Evolutionary conservation across 2,888 invertebrate species (phyloP), one percentile per base, ranked within the genome.

Genomic region (Parapristionchus giblindavisi): DNA sequence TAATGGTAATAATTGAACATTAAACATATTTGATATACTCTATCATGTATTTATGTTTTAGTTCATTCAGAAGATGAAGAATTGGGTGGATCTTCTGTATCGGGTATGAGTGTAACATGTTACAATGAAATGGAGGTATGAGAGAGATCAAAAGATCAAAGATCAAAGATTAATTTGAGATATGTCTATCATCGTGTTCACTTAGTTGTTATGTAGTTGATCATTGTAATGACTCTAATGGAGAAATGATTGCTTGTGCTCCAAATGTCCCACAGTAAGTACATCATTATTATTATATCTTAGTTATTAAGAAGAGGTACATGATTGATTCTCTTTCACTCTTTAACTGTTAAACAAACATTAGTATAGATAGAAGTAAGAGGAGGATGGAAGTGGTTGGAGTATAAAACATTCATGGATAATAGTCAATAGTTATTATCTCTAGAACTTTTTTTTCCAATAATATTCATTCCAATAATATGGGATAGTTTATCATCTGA

Each of bases 201-300:
- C 79, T 81, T 79, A 79, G 77, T 38, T 83, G 83, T 70, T 83
- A 81, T 61, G 76, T 79, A 24, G 79, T 80, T 4, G 81, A 81
- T 38, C 61, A 79, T 32, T 83, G 83, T 78, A 83, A 83, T 75
- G 83, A 81, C 60, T 76, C 76, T 4, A 34, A 76, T 4, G 76
- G 75, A 0, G 78, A 78, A 52, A 72, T 80, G 78, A 77, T 78
- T 11, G 81, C 83, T 11, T 83, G 83, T 60, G 83, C 83, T 27
- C 83, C 83, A 4, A 80, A 81, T 54, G 43, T 80, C 0, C 51
- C 76, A 34, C 80, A 77, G 83, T 83, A 21, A 79, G 83, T 80
- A 68, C 2, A 5, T 17, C 17, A 21, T 36, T n/a, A 32, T 63
- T 29, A 34, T 63, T 36, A 63, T 63, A 14, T 56, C 21, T 56